These are phyloP conservation scores for Minunthozetes semirufus DNA, from an alignment of 2,888 invertebrate species.

Conservation along the genomic window DNA sequence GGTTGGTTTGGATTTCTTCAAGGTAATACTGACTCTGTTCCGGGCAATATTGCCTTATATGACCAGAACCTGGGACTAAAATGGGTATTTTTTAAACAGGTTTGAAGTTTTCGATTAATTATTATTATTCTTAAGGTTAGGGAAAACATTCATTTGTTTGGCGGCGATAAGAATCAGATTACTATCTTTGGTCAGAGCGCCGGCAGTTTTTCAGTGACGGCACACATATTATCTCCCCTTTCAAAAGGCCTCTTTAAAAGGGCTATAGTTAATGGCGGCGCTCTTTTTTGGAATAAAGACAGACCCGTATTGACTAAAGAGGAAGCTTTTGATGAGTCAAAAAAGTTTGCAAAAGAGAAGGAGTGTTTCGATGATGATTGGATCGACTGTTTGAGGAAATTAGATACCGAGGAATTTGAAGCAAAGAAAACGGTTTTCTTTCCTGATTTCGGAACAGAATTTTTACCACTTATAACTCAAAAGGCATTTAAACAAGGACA, in stretches of 20 bases:
- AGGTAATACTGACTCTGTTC: background rate
- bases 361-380: background rate
- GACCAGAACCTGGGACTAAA: background rate
- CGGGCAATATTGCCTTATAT: too few relatives aligned
- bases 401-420: background rate
- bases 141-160: conserved; percentile 45
- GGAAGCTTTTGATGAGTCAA: background rate
- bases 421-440: too few relatives aligned
- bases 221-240: conserved; percentile 21
- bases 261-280: conserved; percentile 21
- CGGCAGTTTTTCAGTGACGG: conserved; percentile 37
- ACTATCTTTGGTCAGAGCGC: conserved; percentile 53
- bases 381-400: conserved; percentile 4
- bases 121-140: background rate
- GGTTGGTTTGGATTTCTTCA: background rate
- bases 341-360: background rate
- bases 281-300: background rate
- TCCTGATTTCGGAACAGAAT: background rate
- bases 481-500: background rate
- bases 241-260: background rate
- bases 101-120: background rate
- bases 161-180: conserved; percentile 42
- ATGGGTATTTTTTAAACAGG: background rate
- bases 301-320: background rate
- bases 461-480: background rate